Evolutionary conservation across 2,888 invertebrate genomes (phyloP), one percentile per base, ranked within the genome.

Genomic region (Thera britannica): DNA sequence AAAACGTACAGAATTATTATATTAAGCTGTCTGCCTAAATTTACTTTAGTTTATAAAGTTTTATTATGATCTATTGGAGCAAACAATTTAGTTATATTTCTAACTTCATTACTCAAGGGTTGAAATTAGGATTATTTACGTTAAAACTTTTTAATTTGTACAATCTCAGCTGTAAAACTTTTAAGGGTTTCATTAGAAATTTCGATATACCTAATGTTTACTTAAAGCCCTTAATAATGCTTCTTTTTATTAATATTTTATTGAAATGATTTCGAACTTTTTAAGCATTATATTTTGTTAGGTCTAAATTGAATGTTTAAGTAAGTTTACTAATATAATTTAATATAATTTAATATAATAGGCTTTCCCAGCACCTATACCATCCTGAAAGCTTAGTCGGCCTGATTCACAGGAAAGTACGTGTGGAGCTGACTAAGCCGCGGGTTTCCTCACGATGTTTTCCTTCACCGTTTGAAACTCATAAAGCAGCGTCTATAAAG

Each of bases 41-140:
- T 41, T 41, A 41, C 7, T 41, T 4, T 7, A 35, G 62, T 67
- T 48, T 62, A 62, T 54, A 67, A 62, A 67, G 58, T 54, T 67
- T 46, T 0, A 46, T 44, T 36, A 51, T 49, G 52, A 58, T 67
- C 52, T 46, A 58, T 54, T 48, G 11, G 36, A 61, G 23, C 34
- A 8, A 62, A 58, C 8, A 36, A 46, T 38, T 59, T 34, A 61
- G 49, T 65, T 54, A 48, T 12, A 59, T 49, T 59, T 23, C 4
- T 49, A 66, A 67, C 49, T 62, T 62, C 38, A 62, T 58, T 59
- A 62, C 9, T 23, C 11, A 55, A 67, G 49, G 48, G 48, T 52
- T 46, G 46, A 65, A 66, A 67, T 61, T 61, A 61, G 41, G 41
- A 61, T 57, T 52, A 41, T 49, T 46, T 44, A 49, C 56, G 56